Percentiles rank a stretch among this genome's conserved stretches.
These are phyloP conservation scores for Sylvilagus floridanus DNA, from an alignment of 2,797 vertebrate species.

Conservation along the genomic window DNA sequence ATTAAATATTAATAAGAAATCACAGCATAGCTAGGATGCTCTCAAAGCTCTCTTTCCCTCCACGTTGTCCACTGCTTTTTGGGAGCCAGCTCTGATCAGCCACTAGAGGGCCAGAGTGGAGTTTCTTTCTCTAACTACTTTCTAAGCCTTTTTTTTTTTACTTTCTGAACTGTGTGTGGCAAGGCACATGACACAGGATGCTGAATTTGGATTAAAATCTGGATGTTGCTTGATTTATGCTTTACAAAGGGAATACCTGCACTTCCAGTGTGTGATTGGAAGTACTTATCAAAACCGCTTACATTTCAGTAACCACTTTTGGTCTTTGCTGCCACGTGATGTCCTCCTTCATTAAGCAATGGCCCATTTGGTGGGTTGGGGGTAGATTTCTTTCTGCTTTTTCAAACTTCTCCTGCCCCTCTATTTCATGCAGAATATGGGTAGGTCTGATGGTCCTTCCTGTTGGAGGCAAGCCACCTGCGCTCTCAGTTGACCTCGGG, in stretches of 20 bases:
- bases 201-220: slow-evolving; percentile 30
- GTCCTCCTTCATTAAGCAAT: neutral
- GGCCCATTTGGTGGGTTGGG: neutral
- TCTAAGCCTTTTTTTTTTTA: neutral
- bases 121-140: neutral
- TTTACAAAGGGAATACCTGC: neutral
- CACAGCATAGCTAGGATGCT: neutral
- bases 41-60: neutral
- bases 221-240: slow-evolving; percentile 28
- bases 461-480: slow-evolving; percentile 8
- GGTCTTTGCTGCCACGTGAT: slow-evolving; percentile 4
- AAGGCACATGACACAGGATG: neutral
- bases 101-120: neutral
- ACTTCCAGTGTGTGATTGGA: neutral
- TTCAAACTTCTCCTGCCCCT: neutral
- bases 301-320: neutral
- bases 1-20: slow-evolving; percentile 48
- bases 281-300: slow-evolving; percentile 23
- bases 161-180: neutral
- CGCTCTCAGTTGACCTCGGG: slow-evolving; percentile 17
- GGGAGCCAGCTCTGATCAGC: neutral
- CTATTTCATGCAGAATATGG: neutral
- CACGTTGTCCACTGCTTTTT: neutral
- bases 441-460: neutral
- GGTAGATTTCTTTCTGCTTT: slow-evolving; percentile 29